Percentiles rank a stretch among this genome's conserved stretches.
Conservation (phyloP, 2,888 invertebrate species). For the Seira musarum region DNA sequence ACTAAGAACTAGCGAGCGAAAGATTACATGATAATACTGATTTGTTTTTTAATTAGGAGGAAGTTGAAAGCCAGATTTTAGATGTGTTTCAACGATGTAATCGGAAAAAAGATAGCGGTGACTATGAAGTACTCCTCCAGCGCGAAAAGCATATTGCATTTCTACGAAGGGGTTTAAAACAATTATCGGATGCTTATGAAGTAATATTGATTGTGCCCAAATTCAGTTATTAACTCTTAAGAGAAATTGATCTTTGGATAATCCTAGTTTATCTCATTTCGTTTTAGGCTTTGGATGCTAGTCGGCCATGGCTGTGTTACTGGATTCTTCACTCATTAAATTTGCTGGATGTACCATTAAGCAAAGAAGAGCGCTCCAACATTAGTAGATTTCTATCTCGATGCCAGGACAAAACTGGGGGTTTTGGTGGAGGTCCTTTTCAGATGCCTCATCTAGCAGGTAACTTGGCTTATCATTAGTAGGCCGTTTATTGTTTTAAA, state of each 20-base stretch:
- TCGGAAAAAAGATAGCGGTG: slow-evolving; percentile 73
- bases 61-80: slow-evolving; percentile 77
- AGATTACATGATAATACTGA: too few species aligned
- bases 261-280: too few species aligned
- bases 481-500: too few species aligned
- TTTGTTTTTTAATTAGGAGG: slow-evolving; percentile 73
- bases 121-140: slow-evolving; percentile 76
- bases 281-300: slow-evolving; percentile 88
- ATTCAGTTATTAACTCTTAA: not conserved
- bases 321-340: slow-evolving; percentile 96
- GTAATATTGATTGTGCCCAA: slow-evolving; percentile 72
- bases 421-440: slow-evolving; percentile 95
- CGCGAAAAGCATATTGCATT: slow-evolving; percentile 79
- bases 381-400: slow-evolving; percentile 78
- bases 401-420: slow-evolving; percentile 85
- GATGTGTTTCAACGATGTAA: slow-evolving; percentile 74
- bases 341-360: slow-evolving; percentile 80
- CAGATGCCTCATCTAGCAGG: slow-evolving; percentile 92
- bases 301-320: slow-evolving; percentile 96
- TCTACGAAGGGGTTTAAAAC: slow-evolving; percentile 80
- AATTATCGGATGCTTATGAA: slow-evolving; percentile 82
- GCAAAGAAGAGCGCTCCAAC: slow-evolving; percentile 75
- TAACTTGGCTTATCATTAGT: too few species aligned
- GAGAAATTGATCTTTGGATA: too few species aligned
- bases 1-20: too few species aligned